Evolutionary conservation across 2,888 invertebrate genomes (phyloP), one percentile per base, ranked within the genome.

Genomic region (Minunthozetes semirufus): DNA sequence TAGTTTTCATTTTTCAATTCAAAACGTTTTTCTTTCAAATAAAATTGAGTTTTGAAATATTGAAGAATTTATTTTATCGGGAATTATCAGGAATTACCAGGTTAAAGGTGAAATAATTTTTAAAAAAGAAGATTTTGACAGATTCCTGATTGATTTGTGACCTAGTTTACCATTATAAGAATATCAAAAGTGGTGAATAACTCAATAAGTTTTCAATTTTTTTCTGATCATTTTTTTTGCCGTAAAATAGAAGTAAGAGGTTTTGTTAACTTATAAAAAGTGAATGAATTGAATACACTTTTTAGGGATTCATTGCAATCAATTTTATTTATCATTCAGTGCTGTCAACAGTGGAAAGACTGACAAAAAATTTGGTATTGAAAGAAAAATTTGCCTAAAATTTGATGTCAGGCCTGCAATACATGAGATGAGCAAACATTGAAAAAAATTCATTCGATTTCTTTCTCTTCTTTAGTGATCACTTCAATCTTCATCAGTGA

Each of bases 251-350:
- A 50, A 50, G 17, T 11, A 50, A 50, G 11, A n/a, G 50, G 8
- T 11, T 6, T 50, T 50, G 8, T 13, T 50, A 50, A 17, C 50
- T 17, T 50, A 50, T 50, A 50, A 50, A 50, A 50, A 50, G 42
- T 42, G 42, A 42, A 42, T 42, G 13, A 9, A 42, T 42, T 53
- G 5, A 5, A n/a, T n/a, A 5, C 53, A 53, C 19, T n/a, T 22
- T 25, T 63, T 27, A 33, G 8, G 17, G 27, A 63, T 63, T 63
- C 29, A 63, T 63, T 63, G 29, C 63, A 63, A 33, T 63, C 63
- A 63, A 63, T 63, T 63, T 63, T 63, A 63, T 63, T 63, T 63
- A 63, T 63, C n/a, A 63, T 63, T 33, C 33, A 13, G 27, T 22
- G 19, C 63, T 63, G 63, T 63, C 63, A 63, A 63, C 63, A 63